Base-by-base conservation (phyloP, 2,113 vertebrate genomes). In the Pyxicephalus adspersus region DNA sequence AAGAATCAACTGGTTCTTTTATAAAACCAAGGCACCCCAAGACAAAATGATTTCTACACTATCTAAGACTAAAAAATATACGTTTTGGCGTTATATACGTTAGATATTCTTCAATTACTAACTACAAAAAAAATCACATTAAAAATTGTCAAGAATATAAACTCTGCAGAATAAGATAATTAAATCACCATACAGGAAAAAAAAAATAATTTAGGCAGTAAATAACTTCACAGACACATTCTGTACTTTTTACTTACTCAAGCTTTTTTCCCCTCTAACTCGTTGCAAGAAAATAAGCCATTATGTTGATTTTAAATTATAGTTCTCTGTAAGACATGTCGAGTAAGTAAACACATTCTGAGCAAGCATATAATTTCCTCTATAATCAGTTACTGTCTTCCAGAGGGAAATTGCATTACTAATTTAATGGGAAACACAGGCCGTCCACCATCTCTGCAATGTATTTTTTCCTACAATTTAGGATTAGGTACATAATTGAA, bases 401-500 rank as follows among this genome's bases (percentile, higher is more conserved):
- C 71, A 82, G 22, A 25, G 80, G 22, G 80, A 82, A 82, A 74
- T 74, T 82, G 70, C 61, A 82, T 75, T 82, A 82, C 70, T 75
- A 82, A 82, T 75, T 82, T 82, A 82, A 82, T 75, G 80, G 63
- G 71, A 82, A 82, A 58, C 63, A 60, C 71, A 50, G 64, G 50
- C 70, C 71, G 55, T 66, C 61, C 31, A 52, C 70, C 73, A 82
- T 82, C 80, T 82, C 51, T 26, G 50, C 74, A 82, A 82, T 63
- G 64, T 66, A 57, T 75, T 81, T 81, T n/a, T 82, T 82, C 52
- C 15, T 64, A 58, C 80, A 75, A 75, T 82, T 82, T 82, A 75
- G 80, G 61, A 82, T 82, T 75, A 82, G 70, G 80, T 66, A 74
- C 80, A 66, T 82, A 82, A 75, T 82, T 82, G 80, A 82, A 75